Percentiles rank a stretch among this genome's conserved stretches.
phyloP scores from a whole-genome alignment of 2,888 invertebrate genomes.

The Synanthedon myopaeformis region DNA sequence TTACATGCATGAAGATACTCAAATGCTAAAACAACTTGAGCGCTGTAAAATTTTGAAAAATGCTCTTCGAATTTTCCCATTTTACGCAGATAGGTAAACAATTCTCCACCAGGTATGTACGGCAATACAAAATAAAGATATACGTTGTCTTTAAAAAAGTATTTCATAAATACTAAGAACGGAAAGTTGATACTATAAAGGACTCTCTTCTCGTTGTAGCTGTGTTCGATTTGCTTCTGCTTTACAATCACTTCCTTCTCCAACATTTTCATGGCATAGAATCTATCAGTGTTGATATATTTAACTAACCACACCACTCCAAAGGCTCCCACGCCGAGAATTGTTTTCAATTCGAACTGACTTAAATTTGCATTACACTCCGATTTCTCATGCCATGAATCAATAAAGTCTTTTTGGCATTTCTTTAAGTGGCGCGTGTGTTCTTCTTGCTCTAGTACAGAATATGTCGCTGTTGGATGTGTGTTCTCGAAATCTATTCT shows the following conservation, averaged over 20 bases:
- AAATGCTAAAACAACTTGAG: slow-evolving; percentile 88
- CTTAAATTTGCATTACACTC: slow-evolving; percentile 29
- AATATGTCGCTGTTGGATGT: no score
- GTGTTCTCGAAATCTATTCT: no score
- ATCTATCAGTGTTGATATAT: slow-evolving; percentile 69
- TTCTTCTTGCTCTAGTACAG: slow-evolving; percentile 34
- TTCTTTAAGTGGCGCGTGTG: slow-evolving; percentile 41
- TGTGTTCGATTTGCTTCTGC: slow-evolving; percentile 89
- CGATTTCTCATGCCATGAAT: slow-evolving; percentile 47
- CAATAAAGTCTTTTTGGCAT: slow-evolving; percentile 42
- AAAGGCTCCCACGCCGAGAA: slow-evolving; percentile 91
- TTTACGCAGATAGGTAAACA: slow-evolving; percentile 82
- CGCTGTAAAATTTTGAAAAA: slow-evolving; percentile 87
- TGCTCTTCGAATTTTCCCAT: slow-evolving; percentile 78
- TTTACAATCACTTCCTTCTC: slow-evolving; percentile 89
- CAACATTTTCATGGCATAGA: slow-evolving; percentile 89
- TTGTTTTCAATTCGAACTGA: slow-evolving; percentile 80
- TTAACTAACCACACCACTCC: slow-evolving; percentile 83
- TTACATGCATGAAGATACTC: slow-evolving; percentile 92
- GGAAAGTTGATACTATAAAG: slow-evolving; percentile 88
- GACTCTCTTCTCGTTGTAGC: slow-evolving; percentile 89
- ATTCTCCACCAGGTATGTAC: slow-evolving; percentile 86
- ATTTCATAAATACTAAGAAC: slow-evolving; percentile 87
- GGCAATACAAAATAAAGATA: slow-evolving; percentile 87
- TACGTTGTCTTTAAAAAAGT: slow-evolving; percentile 87